Percentiles rank a stretch among this genome's conserved stretches.
phyloP scores from a whole-genome alignment of 2,888 invertebrate species.

The Argynnis bischoffii region DNA sequence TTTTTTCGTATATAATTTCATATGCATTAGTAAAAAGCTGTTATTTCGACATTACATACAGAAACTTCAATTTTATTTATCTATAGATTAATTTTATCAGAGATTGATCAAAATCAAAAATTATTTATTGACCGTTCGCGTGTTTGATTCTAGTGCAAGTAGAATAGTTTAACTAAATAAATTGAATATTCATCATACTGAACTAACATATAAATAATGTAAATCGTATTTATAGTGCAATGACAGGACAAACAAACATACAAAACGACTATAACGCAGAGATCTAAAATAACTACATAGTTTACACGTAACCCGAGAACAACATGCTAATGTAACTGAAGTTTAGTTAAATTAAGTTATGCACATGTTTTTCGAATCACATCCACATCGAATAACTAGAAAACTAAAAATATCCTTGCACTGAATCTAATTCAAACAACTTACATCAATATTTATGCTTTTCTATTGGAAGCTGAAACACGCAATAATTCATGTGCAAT shows the following conservation, averaged over 20 bases:
- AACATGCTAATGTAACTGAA: slow-evolving; percentile 7
- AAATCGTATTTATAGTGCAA: neutral
- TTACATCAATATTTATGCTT: slow-evolving; percentile 50
- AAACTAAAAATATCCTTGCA: slow-evolving; percentile 35
- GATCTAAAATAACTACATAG: neutral
- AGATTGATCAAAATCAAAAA: too few species aligned
- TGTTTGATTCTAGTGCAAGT: too few species aligned
- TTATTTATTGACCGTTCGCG: too few species aligned
- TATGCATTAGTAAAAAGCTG: too few species aligned
- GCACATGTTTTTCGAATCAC: slow-evolving; percentile 31
- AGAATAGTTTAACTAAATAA: neutral
- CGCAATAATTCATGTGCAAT: slow-evolving; percentile 51
- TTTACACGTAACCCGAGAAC: neutral
- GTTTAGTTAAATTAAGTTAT: slow-evolving; percentile 25
- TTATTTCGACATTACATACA: too few species aligned
- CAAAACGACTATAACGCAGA: neutral
- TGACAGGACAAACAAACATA: neutral
- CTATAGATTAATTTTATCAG: too few species aligned
- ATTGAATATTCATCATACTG: neutral
- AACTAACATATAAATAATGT: neutral
- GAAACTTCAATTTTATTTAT: too few species aligned
- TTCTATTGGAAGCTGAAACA: slow-evolving; percentile 46
- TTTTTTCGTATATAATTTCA: too few species aligned
- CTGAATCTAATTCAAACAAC: slow-evolving; percentile 40
- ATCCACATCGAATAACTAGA: slow-evolving; percentile 30